Conservation (phyloP, 2,797 vertebrate species). For the Podarcis lilfordi region DNA sequence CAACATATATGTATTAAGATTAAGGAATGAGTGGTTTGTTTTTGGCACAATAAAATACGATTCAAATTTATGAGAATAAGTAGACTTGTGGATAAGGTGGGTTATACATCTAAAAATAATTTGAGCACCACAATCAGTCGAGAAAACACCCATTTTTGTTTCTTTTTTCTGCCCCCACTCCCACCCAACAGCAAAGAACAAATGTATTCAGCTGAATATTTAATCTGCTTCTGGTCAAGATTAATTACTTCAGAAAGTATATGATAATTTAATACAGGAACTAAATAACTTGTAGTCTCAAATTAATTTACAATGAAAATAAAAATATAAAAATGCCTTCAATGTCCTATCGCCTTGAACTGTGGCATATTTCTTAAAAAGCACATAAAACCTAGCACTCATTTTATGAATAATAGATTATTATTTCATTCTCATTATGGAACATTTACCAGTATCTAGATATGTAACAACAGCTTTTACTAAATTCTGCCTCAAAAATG, state of each 20-base stretch:
- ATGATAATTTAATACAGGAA: constrained; percentile 33
- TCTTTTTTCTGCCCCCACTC: neutral
- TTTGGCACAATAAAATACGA: neutral
- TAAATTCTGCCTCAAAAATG: constrained; percentile 39
- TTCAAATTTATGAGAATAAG: neutral
- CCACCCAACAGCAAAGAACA: neutral
- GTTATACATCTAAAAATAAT: neutral
- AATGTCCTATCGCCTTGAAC: neutral
- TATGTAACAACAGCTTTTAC: constrained; percentile 17
- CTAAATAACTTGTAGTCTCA: neutral
- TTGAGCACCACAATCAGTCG: neutral
- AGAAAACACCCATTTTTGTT: neutral
- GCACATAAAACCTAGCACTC: neutral
- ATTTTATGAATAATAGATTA: constrained; percentile 42
- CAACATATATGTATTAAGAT: constrained; percentile 31
- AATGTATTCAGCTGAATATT: neutral
- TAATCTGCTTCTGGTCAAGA: constrained; percentile 7
- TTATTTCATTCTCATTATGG: constrained; percentile 43
- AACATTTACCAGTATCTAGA: constrained; percentile 42
- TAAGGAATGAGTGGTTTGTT: neutral
- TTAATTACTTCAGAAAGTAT: neutral
- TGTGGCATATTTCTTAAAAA: constrained; percentile 1
- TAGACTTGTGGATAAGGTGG: neutral
- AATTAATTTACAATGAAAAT: constrained; percentile 20
- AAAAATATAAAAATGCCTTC: neutral